These are phyloP conservation scores for Muraenolepis orangiensis DNA, from an alignment of 2,797 vertebrate species.

Conservation along the genomic window DNA sequence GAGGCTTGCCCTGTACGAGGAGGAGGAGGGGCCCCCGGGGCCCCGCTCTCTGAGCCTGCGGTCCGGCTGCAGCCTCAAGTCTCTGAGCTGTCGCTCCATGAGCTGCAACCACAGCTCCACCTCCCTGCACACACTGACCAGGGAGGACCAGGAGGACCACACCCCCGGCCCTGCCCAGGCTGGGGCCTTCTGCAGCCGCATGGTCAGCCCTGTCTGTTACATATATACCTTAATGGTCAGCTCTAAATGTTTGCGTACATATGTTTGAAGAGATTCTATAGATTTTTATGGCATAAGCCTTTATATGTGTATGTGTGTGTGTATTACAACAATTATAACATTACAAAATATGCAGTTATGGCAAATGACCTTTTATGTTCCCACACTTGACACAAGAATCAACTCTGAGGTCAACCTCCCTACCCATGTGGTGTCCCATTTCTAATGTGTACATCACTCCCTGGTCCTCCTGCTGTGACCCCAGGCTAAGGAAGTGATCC, in stretches of 20 bases:
- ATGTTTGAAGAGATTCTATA: neutral
- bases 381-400: no score
- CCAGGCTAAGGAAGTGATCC: constrained; percentile 87
- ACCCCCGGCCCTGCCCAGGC: constrained; percentile 44
- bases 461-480: constrained; percentile 14
- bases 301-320: no score
- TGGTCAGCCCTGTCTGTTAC: constrained; percentile 77
- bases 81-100: constrained; percentile 60
- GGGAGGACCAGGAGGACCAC: constrained; percentile 37
- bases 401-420: no score
- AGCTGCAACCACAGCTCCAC: constrained; percentile 70
- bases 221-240: no score
- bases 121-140: constrained; percentile 65
- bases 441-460: no score
- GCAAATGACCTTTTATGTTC: neutral
- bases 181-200: constrained; percentile 84
- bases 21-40: constrained; percentile 44
- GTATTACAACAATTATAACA: no score
- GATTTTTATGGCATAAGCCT: no score
- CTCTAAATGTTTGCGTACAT: neutral
- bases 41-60: constrained; percentile 49
- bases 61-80: constrained; percentile 50
- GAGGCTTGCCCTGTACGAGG: constrained; percentile 82
- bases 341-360: no score
- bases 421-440: no score